Percentiles rank a stretch among this genome's conserved stretches.
phyloP scores from a whole-genome alignment of 1,140 invertebrate species.

The Cotesia glomerata region DNA sequence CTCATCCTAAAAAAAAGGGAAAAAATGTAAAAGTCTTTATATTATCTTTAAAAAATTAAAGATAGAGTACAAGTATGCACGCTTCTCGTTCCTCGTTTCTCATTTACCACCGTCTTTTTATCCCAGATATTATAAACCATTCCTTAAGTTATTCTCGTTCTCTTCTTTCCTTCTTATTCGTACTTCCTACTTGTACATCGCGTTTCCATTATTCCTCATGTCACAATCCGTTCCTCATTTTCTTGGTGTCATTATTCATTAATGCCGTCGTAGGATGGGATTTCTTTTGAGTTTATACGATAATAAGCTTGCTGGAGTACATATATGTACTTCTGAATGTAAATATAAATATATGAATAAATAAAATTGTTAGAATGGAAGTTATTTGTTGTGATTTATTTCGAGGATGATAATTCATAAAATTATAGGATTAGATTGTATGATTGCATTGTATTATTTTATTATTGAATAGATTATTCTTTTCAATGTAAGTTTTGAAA shows the following conservation, averaged over 20 bases:
- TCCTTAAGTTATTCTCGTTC: neutral
- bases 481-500: no score
- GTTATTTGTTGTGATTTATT: no score
- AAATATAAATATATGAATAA: no score
- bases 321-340: no score
- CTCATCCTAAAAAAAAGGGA: slow-evolving; percentile 35
- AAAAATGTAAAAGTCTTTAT: neutral
- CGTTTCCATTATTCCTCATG: slow-evolving; percentile 8
- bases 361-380: no score
- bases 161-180: neutral
- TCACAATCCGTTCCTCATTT: slow-evolving; percentile 17
- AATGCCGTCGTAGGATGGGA: slow-evolving; percentile 1
- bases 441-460: no score
- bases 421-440: no score
- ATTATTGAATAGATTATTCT: no score
- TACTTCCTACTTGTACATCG: neutral
- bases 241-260: slow-evolving; percentile 15
- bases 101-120: neutral
- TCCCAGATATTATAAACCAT: neutral
- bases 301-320: no score
- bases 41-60: neutral
- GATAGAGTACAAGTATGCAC: neutral
- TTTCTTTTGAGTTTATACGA: neutral
- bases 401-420: no score
- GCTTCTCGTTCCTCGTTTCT: neutral